A percentile compares a stretch with the other conserved stretches of the same genome.
These are phyloP conservation scores for Caenorhabditis sp. DNA, from an alignment of 2,888 invertebrate genomes.

Conservation along the genomic window DNA sequence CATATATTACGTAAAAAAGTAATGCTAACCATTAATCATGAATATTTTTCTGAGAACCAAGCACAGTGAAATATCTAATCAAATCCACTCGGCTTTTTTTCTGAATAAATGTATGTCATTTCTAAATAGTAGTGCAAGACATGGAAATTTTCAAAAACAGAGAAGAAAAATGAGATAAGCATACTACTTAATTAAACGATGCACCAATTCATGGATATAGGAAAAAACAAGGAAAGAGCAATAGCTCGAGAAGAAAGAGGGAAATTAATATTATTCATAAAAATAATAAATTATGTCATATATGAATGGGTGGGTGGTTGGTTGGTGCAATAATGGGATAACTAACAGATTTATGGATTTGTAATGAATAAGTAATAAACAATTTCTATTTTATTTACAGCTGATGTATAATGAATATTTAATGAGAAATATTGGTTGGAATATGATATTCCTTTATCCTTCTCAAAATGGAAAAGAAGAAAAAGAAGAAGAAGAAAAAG, in stretches of 20 bases:
- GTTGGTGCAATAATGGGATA: not conserved
- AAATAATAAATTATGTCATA: no score
- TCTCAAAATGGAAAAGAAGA: not conserved
- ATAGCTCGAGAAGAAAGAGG: slow-evolving; percentile 1
- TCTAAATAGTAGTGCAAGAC: slow-evolving; percentile 27
- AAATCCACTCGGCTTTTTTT: no score
- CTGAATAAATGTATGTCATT: no score
- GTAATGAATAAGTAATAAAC: not conserved
- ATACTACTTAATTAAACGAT: slow-evolving; percentile 15
- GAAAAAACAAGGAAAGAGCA: slow-evolving; percentile 1
- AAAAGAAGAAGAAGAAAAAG: not conserved
- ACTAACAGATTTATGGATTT: not conserved
- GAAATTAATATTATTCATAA: slow-evolving; percentile 30
- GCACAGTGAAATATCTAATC: no score
- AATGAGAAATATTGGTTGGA: not conserved
- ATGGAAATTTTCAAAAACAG: no score
- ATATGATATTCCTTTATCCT: not conserved
- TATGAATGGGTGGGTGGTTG: no score
- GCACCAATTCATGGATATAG: slow-evolving; percentile 8
- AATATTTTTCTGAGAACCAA: no score
- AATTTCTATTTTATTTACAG: not conserved
- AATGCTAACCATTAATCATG: no score
- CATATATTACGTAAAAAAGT: no score
- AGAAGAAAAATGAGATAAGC: slow-evolving; percentile 6
- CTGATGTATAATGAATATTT: not conserved